A percentile compares a stretch with the other conserved stretches of the same genome.
Evolutionary conservation across 2,113 vertebrate genomes (phyloP).

Genomic region (Pomatorhinus ruficollis): DNA sequence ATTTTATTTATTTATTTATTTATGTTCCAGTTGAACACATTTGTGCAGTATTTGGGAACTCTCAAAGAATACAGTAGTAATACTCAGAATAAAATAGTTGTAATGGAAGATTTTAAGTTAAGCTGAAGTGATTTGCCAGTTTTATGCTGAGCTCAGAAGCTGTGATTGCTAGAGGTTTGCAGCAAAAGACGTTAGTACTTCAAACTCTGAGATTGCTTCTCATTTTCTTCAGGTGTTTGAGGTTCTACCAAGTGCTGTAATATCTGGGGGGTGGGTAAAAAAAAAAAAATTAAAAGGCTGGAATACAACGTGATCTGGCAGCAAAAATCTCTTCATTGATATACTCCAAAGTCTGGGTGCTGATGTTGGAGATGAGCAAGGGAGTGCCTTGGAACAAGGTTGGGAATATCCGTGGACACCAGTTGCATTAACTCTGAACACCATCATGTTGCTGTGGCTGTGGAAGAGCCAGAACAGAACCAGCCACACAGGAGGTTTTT

Average conservation of each 20-base stretch:
- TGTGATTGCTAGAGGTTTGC: background rate
- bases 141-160: background rate
- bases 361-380: background rate
- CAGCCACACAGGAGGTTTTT: background rate
- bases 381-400: background rate
- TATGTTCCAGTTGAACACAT: background rate
- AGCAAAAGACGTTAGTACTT: background rate
- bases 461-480: background rate
- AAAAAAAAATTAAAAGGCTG: background rate
- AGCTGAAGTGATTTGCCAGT: background rate
- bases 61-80: background rate
- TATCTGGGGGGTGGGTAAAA: background rate
- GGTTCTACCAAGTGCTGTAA: background rate
- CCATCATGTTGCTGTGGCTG: background rate
- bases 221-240: background rate
- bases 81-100: background rate
- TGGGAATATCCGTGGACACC: background rate
- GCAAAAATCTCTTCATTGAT: background rate
- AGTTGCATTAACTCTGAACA: background rate
- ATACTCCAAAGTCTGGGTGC: background rate
- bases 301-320: background rate
- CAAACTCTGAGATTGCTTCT: background rate
- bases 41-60: background rate
- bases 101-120: background rate
- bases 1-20: background rate